Evolutionary conservation across 2,797 vertebrate genomes (phyloP), one percentile per base, ranked within the genome.

Genomic region (Buphagus erythrorhynchus): DNA sequence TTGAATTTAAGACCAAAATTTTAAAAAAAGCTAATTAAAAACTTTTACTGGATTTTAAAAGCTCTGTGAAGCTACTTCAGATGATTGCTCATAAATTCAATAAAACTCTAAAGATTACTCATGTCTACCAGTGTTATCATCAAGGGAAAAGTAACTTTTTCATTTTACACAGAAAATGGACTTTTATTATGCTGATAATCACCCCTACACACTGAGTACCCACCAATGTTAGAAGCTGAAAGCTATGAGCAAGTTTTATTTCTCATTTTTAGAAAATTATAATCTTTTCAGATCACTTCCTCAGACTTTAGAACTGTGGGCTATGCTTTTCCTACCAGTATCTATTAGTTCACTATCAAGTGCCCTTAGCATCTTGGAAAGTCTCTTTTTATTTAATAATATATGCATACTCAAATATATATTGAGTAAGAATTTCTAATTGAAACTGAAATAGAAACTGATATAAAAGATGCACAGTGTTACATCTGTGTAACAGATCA

Each of bases 121-220:
- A 94, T 0, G 4, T 92, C 81, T 91, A 89, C 16, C 69, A 86
- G 42, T 1, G 0, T 67, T 87, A 79, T 81, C 74, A 89, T 86
- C 42, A 68, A 80, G 67, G 77, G 31, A 61, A 92, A 92, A 92
- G 77, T 63, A 89, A 87, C 74, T 88, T 88, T 90, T 73, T 55
- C n/a, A 12, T 85, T 28, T 90, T 36, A 57, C 10, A 63, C 17
- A 77, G 75, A 92, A 95, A 96, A 93, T 68, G 86, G 95, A 92
- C 86, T 94, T 92, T 40, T 65, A 75, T 93, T 95, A 85, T 73
- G 33, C 78, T 92, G 93, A 68, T 91, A 80, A 83, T 86, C 81
- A 92, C 88, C 92, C 86, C 88, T 88, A 83, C 75, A 57, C 75
- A 46, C 21, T 61, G 25, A 85, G 45, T 83, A 95, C 68, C 42